phyloP scores from a whole-genome alignment of 2,797 vertebrate species.

The Eleutherodactylus coqui region DNA sequence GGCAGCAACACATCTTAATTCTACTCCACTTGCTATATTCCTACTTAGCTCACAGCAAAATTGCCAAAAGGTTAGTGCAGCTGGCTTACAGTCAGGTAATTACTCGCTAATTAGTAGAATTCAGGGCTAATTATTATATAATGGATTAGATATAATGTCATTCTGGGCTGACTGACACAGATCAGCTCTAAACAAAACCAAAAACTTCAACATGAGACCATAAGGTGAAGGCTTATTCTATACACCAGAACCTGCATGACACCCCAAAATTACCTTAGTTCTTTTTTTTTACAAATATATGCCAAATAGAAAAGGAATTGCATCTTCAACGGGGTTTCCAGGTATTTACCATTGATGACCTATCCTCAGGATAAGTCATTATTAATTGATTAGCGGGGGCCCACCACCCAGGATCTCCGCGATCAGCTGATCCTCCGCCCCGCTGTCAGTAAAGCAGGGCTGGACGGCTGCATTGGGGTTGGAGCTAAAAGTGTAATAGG shows the following conservation, averaged over 20 bases:
- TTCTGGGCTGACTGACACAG: slow-evolving; percentile 1
- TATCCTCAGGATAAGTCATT: no score
- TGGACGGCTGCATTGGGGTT: no score
- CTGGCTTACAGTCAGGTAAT: slow-evolving; percentile 43
- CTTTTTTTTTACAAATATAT: not conserved
- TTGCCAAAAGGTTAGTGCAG: slow-evolving; percentile 41
- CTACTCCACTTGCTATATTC: slow-evolving; percentile 8
- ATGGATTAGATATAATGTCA: slow-evolving; percentile 41
- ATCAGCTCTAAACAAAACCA: slow-evolving; percentile 23
- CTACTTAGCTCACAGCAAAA: not conserved
- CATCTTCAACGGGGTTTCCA: no score
- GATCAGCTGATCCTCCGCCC: no score
- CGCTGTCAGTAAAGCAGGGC: no score
- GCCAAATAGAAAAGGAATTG: not conserved
- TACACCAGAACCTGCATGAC: not conserved
- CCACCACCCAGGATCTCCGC: no score
- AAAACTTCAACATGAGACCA: not conserved
- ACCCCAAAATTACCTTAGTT: not conserved
- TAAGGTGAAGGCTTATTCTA: not conserved
- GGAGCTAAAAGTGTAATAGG: no score
- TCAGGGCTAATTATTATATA: slow-evolving; percentile 47
- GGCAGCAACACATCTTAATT: not conserved
- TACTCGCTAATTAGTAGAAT: slow-evolving; percentile 49
- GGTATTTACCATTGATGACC: no score
- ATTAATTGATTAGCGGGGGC: no score